A percentile compares a stretch with the other conserved stretches of the same genome.
These are phyloP conservation scores for Lepidostoma basale DNA, from an alignment of 1,140 invertebrate species.

Conservation along the genomic window DNA sequence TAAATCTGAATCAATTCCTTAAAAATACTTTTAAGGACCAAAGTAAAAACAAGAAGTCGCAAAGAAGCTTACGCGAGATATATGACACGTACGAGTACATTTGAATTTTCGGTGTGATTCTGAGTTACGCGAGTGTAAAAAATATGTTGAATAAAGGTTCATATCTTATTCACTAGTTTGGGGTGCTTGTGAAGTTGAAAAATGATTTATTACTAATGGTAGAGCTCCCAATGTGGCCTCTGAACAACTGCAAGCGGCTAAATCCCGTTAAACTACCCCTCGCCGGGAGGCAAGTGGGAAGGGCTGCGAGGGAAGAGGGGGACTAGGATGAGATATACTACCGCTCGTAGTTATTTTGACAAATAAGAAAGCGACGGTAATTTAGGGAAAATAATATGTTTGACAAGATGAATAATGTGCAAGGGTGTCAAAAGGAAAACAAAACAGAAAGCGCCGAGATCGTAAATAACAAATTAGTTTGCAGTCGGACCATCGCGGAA, in stretches of 20 bases:
- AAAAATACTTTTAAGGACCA: no score
- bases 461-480: no score
- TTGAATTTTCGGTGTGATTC: no score
- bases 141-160: no score
- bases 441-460: not conserved
- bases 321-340: not conserved
- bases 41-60: no score
- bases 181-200: constrained; percentile 19
- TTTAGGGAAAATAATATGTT: not conserved
- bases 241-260: constrained; percentile 6
- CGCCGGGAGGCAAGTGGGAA: not conserved
- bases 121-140: no score
- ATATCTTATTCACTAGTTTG: no score
- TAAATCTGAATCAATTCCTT: no score
- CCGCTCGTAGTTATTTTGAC: not conserved
- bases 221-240: constrained; percentile 13
- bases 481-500: no score
- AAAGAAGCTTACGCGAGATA: no score
- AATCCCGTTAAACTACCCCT: constrained; percentile 13
- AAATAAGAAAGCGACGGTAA: constrained; percentile 9
- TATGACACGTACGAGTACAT: no score
- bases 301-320: not conserved
- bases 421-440: not conserved
- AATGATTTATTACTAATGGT: constrained; percentile 25
- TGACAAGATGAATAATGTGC: not conserved